Evolutionary conservation across 2,888 invertebrate genomes (phyloP), one percentile per base, ranked within the genome.

Genomic region (Callosobruchus maculatus): DNA sequence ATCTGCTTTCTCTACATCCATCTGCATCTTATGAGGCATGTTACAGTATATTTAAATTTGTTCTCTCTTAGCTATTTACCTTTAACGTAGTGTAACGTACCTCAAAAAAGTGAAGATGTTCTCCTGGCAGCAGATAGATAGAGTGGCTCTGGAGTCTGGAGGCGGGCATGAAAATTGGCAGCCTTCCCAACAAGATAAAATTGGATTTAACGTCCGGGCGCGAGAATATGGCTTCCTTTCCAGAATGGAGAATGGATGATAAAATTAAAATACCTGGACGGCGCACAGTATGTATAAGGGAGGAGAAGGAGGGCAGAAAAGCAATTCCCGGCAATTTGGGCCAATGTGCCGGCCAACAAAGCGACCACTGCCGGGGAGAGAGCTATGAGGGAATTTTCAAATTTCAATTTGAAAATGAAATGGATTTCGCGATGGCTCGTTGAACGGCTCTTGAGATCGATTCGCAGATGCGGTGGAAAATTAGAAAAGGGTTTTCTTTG

Each of bases 331-430:
- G 78, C 79, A 78, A 79, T 79, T 79, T 78, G 73, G 77, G 72
- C 77, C 78, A 75, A 76, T 77, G 79, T 78, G 79, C 78, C 79
- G 77, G 74, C 75, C 78, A 80, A 82, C 82, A 81, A 81, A 81
- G 82, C 79, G 75, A 76, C 82, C 80, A 81, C 82, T 79, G 81
- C 79, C 49, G 18, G 49, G 49, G 13, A 13, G 49, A 49, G 49
- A 49, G 49, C 49, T 49, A 49, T 49, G 49, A 49, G 49, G 80
- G 82, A 82, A 81, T 83, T 83, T 82, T 83, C 79, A 83, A 84
- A 84, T 84, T 85, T 83, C 84, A 83, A 85, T 85, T 84, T 82
- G 82, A 82, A 84, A 83, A 83, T 83, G 83, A 82, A 84, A 83
- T 84, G 82, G 83, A 84, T 83, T 85, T 84, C 83, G 81, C 71